Base-by-base conservation (phyloP, 1,140 invertebrate genomes). In the Leptinotarsa lineolata region DNA sequence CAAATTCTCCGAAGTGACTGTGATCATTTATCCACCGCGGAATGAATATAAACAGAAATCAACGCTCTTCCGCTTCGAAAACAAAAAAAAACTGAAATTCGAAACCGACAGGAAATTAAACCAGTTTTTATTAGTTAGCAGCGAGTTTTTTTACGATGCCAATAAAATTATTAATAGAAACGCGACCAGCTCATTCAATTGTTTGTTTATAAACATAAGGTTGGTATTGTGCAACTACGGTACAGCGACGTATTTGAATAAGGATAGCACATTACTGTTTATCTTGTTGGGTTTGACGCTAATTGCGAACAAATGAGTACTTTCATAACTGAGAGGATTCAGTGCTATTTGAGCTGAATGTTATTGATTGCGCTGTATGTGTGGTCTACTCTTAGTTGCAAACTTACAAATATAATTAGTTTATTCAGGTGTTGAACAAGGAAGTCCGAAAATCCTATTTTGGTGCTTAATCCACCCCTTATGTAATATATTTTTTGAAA, bases 131-230 rank as follows among this genome's bases (percentile, higher is more conserved):
- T 54, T 54, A 18, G n/a, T 18, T 54, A 18, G 48, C 30, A 39
- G 30, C 30, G 8, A 39, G 48, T 16, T 16, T 54, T 54, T 54
- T 54, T 54, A 18, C 15, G 48, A 54, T 54, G 48, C 48, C 48
- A 16, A 54, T 54, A 54, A 54, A 54, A 54, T 54, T 54, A 54
- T 54, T 54, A 54, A 54, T 54, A 54, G 48, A 54, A 54, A n/a
- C n/a, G 16, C 48, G 48, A 54, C 48, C 48, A 18, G n/a, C 48
- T 54, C 16, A 18, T 54, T 54, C 48, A 54, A 54, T 54, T 54
- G 48, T 54, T 54, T 54, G 48, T 54, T 54, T n/a, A 54, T 54
- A 39, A 39, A 39, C 30, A 39, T 39, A 11, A 39, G 30, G 30
- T 39, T 39, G 30, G 30, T 39, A 54, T 54, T 54, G n/a, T 54